These are phyloP conservation scores for Nasonia oneida DNA, from an alignment of 2,888 invertebrate genomes.

Conservation along the genomic window DNA sequence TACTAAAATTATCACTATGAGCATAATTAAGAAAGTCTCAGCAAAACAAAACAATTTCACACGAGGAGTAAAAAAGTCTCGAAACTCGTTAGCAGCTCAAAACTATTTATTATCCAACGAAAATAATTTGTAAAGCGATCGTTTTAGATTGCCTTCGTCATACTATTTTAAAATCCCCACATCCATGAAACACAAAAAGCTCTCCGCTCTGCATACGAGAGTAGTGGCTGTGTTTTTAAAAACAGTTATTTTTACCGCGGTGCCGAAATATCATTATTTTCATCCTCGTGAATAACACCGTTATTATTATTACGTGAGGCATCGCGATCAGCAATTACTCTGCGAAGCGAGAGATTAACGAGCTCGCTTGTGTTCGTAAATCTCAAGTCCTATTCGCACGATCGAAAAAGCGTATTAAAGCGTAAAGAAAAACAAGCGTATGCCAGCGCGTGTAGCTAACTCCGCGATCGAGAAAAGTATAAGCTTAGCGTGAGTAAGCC, in stretches of 20 bases:
- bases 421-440: slow-evolving; percentile 14
- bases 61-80: not conserved
- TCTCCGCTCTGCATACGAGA: not conserved
- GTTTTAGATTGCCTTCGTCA: slow-evolving; percentile 28
- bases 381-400: not conserved
- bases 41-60: not conserved
- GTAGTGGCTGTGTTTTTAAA: slow-evolving; percentile 35
- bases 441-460: not conserved
- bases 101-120: slow-evolving; percentile 20
- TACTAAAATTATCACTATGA: not conserved
- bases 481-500: not conserved
- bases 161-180: slow-evolving; percentile 52
- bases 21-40: slow-evolving; percentile 4
- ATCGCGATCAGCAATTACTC: slow-evolving; percentile 28
- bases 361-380: not conserved
- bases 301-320: not conserved
- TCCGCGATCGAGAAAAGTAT: slow-evolving; percentile 9
- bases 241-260: slow-evolving; percentile 48
- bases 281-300: slow-evolving; percentile 21
- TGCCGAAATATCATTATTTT: slow-evolving; percentile 42
- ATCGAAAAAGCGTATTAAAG: slow-evolving; percentile 12
- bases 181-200: slow-evolving; percentile 34
- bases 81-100: slow-evolving; percentile 14
- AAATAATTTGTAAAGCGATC: slow-evolving; percentile 50
- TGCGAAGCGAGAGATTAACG: not conserved